Base-by-base conservation (phyloP, 2,113 vertebrate species). In the Rhizomys pruinosus region DNA sequence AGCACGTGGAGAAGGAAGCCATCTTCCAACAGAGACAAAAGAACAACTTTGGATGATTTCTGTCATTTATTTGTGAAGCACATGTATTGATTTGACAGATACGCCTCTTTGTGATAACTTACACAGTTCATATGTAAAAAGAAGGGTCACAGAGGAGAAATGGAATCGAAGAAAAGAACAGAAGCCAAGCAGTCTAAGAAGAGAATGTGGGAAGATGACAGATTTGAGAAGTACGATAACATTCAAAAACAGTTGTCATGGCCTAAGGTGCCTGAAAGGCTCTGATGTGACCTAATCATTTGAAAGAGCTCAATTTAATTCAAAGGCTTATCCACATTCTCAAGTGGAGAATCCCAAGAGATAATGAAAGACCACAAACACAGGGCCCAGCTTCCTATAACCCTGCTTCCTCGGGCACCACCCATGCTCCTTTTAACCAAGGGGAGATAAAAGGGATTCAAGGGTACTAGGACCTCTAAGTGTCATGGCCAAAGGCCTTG, bases 31-130 rank as follows among this genome's bases (percentile, higher is more conserved):
- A 94, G 81, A 97, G 73, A 97, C 95, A 79, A 96, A 95, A 73
- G 94, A 95, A 90, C 90, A 76, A 64, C 59, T 93, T 66, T 37
- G 80, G 89, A 94, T 87, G 90, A 52, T 92, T 88, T 52, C 61
- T 52, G 57, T 95, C 71, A 88, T 97, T 97, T 95, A 94, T 96
- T 97, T 93, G 90, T 92, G 85, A 93, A 92, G 87, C 42, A 90
- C 34, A 20, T 34, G 64, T 79, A 93, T 13, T 90, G 72, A 94
- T 13, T 72, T 84, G 77, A 95, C 87, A 96, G 81, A 63, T 90
- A 81, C 59, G 90, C 71, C 80, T 91, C 77, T 55, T 71, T 68
- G 69, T 52, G 37, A 44, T 88, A 90, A 92, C 68, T 85, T 69
- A 93, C 19, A 93, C 16, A 79, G 78, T 89, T 81, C 3, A 0